A percentile compares a stretch with the other conserved stretches of the same genome.
phyloP scores from a whole-genome alignment of 1,140 invertebrate species.

The Drosophila burlai region DNA sequence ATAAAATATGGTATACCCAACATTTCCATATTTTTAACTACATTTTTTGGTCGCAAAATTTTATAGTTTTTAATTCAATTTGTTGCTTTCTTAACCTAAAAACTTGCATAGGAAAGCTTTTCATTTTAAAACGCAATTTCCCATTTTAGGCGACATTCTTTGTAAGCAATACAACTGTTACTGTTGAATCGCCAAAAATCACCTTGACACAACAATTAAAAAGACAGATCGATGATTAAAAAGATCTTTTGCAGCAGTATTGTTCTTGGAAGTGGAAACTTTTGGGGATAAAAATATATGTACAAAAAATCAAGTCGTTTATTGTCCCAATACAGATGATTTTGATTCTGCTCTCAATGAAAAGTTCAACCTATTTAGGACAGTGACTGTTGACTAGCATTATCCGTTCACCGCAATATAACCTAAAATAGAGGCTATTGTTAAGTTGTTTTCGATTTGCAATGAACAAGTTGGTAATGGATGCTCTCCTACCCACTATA shows the following conservation, averaged over 20 bases:
- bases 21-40: no score
- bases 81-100: no score
- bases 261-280: neutral
- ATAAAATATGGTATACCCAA: no score
- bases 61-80: no score
- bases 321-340: neutral
- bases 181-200: neutral
- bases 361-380: neutral
- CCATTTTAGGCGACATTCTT: neutral
- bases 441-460: slow-evolving; percentile 2
- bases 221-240: neutral
- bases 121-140: no score
- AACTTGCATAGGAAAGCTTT: no score
- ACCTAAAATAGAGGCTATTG: neutral
- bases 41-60: no score
- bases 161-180: neutral
- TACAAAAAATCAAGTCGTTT: neutral
- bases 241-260: neutral
- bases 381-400: neutral
- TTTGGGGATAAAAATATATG: neutral
- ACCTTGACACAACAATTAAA: neutral
- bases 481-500: neutral
- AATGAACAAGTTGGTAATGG: neutral
- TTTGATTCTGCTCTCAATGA: neutral
- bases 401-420: neutral